A percentile compares a stretch with the other conserved stretches of the same genome.
phyloP scores from a whole-genome alignment of 2,113 vertebrate genomes.

The Mastomys natalensis region DNA sequence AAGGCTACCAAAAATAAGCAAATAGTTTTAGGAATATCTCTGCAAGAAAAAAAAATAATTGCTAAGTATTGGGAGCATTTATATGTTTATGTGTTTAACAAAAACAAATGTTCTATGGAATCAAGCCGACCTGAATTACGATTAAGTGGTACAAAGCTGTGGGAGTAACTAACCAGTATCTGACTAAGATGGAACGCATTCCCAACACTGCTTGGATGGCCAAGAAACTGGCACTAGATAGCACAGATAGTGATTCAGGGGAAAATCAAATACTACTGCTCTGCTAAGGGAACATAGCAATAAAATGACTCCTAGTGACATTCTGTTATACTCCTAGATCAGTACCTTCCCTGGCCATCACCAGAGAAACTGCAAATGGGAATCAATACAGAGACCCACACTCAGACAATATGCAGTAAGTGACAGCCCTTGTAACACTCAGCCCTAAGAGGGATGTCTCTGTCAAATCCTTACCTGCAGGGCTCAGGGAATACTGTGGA shows the following conservation, averaged over 20 bases:
- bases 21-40: not conserved
- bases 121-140: constrained; percentile 5
- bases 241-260: too few relatives aligned
- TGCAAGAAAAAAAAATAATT: not conserved
- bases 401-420: not conserved
- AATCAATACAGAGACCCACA: not conserved
- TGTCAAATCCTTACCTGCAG: not conserved
- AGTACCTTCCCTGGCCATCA: too few relatives aligned
- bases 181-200: not conserved
- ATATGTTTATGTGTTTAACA: not conserved
- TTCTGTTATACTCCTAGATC: not conserved
- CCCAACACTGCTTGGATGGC: not conserved
- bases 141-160: not conserved
- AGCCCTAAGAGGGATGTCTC: not conserved
- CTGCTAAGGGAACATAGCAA: not conserved
- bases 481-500: not conserved
- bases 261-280: not conserved
- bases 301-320: not conserved
- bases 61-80: not conserved
- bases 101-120: not conserved
- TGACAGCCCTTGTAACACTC: not conserved
- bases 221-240: not conserved
- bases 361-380: not conserved
- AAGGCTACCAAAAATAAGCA: not conserved
- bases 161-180: not conserved